phyloP scores from a whole-genome alignment of 2,113 vertebrate genomes.

The Lagopus leucura region DNA sequence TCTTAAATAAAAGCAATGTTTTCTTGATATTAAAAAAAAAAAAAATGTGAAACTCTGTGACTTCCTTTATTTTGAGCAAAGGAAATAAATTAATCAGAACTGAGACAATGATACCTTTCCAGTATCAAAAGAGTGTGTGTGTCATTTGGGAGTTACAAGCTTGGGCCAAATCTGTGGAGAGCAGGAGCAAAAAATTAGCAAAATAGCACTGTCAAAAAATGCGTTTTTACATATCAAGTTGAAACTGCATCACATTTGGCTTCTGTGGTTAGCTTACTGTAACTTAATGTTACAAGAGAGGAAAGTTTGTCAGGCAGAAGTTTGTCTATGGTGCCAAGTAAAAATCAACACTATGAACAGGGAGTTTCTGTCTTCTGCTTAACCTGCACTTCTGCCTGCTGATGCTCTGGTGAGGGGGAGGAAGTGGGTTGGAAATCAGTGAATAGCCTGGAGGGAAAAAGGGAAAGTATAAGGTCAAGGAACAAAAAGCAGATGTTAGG shows the following conservation, averaged over 20 bases:
- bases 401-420: constrained; percentile 4
- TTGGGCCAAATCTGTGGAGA: not conserved
- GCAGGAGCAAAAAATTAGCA: not conserved
- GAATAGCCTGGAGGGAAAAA: constrained; percentile 34
- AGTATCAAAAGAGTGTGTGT: not conserved
- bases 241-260: not conserved
- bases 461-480: constrained; percentile 46
- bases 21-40: not conserved
- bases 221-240: not conserved
- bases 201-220: not conserved
- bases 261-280: not conserved
- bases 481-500: constrained; percentile 28
- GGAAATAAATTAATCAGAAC: not conserved
- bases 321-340: not conserved
- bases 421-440: constrained; percentile 12
- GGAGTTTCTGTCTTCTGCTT: not conserved
- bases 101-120: not conserved
- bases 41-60: not conserved
- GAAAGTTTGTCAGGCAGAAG: not conserved
- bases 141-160: not conserved
- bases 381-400: not conserved
- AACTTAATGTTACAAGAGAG: not conserved
- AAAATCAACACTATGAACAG: not conserved
- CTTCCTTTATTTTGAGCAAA: not conserved
- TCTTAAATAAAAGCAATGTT: not conserved